Conservation (phyloP, 2,113 vertebrate genomes). For the Theristicus caerulescens region DNA sequence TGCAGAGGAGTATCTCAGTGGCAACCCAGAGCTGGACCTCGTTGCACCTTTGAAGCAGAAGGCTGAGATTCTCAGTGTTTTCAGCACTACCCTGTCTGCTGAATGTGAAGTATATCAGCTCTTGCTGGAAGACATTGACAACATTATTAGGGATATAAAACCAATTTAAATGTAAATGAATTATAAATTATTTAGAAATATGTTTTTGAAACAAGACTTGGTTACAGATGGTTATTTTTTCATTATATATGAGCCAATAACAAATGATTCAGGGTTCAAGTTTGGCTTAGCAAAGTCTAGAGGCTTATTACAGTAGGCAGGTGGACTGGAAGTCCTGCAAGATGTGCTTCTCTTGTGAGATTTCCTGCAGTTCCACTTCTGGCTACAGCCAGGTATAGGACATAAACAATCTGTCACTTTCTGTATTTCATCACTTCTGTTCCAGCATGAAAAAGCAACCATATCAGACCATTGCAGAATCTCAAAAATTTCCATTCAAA, state of each 20-base stretch:
- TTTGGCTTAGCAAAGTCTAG: background rate
- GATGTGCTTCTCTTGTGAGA: background rate
- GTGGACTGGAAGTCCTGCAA: background rate
- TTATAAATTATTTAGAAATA: background rate
- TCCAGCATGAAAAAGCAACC: background rate
- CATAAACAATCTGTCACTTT: background rate
- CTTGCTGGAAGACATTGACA: constrained; percentile 84
- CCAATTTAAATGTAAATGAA: background rate
- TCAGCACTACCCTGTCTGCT: constrained; percentile 82
- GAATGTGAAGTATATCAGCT: constrained; percentile 94
- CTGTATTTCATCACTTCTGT: background rate
- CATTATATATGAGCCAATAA: background rate
- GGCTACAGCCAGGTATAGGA: background rate
- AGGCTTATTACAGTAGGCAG: background rate
- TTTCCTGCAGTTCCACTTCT: background rate
- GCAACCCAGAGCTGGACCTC: constrained; percentile 97
- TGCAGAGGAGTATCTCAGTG: constrained; percentile 92
- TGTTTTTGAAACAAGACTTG: background rate
- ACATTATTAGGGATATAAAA: background rate
- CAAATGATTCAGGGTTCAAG: background rate
- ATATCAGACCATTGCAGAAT: background rate
- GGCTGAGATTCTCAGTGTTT: constrained; percentile 86
- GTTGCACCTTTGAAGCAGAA: constrained; percentile 92
- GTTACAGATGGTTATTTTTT: background rate
- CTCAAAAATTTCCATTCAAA: background rate